Evolutionary conservation across 2,888 invertebrate genomes (phyloP), one percentile per base, ranked within the genome.

Genomic region (Falcaria lacertinaria): DNA sequence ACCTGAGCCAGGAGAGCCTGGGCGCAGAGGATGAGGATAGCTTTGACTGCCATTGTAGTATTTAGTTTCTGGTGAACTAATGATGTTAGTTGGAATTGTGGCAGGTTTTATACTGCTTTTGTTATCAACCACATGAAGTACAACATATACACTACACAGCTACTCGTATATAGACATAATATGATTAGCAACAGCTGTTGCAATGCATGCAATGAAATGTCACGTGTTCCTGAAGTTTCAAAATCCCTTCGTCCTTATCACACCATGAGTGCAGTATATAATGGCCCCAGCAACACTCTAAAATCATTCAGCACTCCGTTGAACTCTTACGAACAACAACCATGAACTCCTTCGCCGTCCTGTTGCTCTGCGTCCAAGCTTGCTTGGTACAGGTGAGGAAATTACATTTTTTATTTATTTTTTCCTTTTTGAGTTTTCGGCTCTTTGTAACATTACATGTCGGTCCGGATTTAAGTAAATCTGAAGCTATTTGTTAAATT

Each of bases 1-100:
- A 47, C 47, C 44, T 47, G 35, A 7, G 42, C n/a, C 14, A 47
- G 33, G 15, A 47, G 36, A n/a, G 43, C 48, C 28, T 41, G 43
- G 15, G 41, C 45, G 34, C 41, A 42, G 33, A 45, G 32, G 15
- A 43, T 15, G 8, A 46, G 14, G 5, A 41, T 41, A 25, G 34
- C 41, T 15, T 34, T 14, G 16, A 11, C 34, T 33, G 38, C 28
- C 41, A 44, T 33, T 33, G n/a, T 15, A 13, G 4, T 41, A 11
- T 33, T 34, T 34, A 38, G 34, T 7, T 11, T 3, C 11, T 11
- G 28, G 11, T 7, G 22, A 8, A 14, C 11, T 7, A 11, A 11
- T 28, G 22, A 4, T 37, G 15, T 22, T 22, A 8, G 11, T 3
- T 28, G 28, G 11, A 7, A 28, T 6, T 7, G 11, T 11, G 2